Percentiles rank a stretch among this genome's conserved stretches.
These are phyloP conservation scores for Diploptera punctata DNA, from an alignment of 2,888 invertebrate species.

Conservation along the genomic window DNA sequence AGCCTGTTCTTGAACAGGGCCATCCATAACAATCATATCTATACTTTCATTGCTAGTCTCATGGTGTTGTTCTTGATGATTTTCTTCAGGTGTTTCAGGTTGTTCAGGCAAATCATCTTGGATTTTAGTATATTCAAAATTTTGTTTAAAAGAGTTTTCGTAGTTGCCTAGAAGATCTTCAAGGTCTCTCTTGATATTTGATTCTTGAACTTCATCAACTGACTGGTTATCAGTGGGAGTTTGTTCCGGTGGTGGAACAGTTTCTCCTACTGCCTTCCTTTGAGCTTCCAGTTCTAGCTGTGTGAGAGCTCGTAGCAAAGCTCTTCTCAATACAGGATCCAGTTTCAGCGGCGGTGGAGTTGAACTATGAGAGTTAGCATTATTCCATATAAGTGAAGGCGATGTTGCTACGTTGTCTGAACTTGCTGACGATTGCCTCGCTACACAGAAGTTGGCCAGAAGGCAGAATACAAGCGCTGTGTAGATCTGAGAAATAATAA, in stretches of 20 bases:
- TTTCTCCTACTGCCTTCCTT: neutral
- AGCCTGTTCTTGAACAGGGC: neutral
- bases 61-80: neutral
- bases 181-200: constrained; percentile 37
- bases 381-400: constrained; percentile 9
- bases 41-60: neutral
- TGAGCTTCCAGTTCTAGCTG: constrained; percentile 71
- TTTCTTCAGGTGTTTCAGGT: neutral
- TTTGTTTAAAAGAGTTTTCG: neutral
- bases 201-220: constrained; percentile 44
- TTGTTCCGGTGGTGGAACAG: constrained; percentile 45
- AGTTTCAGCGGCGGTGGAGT: constrained; percentile 65
- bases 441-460: neutral
- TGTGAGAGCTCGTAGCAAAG: constrained; percentile 75
- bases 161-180: constrained; percentile 21
- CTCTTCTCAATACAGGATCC: constrained; percentile 76
- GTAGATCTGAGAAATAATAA: constrained; percentile 45
- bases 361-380: neutral
- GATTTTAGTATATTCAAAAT: neutral
- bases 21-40: neutral
- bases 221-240: constrained; percentile 55
- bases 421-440: constrained; percentile 1
- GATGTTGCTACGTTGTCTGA: neutral
- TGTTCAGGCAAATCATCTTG: neutral
- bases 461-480: constrained; percentile 44